Base-by-base conservation (phyloP, 1,140 invertebrate species). In the Calephelis virginiensis region DNA sequence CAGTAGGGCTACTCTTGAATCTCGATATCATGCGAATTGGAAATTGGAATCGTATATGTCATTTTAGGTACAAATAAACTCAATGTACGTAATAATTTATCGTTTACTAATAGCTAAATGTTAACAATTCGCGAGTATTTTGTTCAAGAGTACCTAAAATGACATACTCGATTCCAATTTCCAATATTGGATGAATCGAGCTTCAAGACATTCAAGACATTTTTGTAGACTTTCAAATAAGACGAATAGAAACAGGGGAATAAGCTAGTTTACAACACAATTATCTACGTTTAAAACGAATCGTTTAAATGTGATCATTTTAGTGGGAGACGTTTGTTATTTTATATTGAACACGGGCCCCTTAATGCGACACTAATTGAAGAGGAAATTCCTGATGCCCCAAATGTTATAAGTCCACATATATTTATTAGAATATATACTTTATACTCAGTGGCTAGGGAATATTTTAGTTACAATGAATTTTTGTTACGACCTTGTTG, bases 351-450 rank as follows among this genome's bases (percentile, higher is more conserved):
- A 59, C 53, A 59, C 53, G 53, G 53, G 64, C 59, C 69, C 53
- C 64, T 64, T 65, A 66, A 59, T 17, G 60, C 70, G 67, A 69
- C 76, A 73, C 77, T 81, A 81, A 81, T 81, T 81, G 78, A 78
- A 70, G 70, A 62, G 64, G 68, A 67, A 12, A 6, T 59, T 38
- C 7, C 28, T 2, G 37, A 59, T 12, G 6, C 8, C 53, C n/a
- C 28, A 59, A n/a, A 59, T n/a, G 28, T 37, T 38, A 17, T 59
- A 59, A 6, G 10, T 37, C 12, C 7, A 59, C 1, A 10, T 38
- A 3, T 28, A 37, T 3, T 59, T 12, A 59, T n/a, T 12, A 37
- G 5, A 38, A 38, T 59, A 12, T 59, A 7, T 17, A 28, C 62
- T 48, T 43, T 49, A 60, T 45, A n/a, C 0, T 10, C 12, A 9